phyloP scores from a whole-genome alignment of 2,113 vertebrate species.

The Oryzias woworae region DNA sequence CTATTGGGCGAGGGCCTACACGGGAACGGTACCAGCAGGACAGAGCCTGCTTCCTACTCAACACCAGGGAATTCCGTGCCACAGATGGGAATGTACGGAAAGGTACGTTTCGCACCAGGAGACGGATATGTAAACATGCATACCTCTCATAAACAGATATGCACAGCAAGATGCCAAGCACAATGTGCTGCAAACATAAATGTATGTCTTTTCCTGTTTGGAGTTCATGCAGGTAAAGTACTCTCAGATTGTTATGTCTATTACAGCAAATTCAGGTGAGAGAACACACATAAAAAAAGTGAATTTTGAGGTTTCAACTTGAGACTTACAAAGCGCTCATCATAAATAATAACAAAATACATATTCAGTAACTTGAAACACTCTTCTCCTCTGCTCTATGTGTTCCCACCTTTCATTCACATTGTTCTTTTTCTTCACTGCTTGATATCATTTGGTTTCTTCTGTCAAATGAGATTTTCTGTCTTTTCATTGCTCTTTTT shows the following conservation, averaged over 20 bases:
- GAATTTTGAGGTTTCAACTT: conserved; percentile 15
- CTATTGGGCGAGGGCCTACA: conserved; percentile 78
- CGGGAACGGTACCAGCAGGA: conserved; percentile 88
- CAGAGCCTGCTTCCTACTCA: conserved; percentile 91
- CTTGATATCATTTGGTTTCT: conserved; percentile 52
- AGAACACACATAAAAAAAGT: conserved; percentile 12
- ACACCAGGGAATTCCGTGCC: conserved; percentile 88
- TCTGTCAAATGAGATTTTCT: conserved; percentile 44
- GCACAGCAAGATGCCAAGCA: conserved; percentile 38
- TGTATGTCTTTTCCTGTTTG: conserved; percentile 13
- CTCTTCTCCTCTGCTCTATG: conserved; percentile 59
- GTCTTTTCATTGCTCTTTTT: conserved; percentile 29
- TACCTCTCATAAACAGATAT: conserved; percentile 38
- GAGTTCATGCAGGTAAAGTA: conserved; percentile 12
- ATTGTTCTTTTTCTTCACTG: conserved; percentile 53
- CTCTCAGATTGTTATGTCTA: conserved; percentile 11
- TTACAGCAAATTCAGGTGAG: conserved; percentile 11
- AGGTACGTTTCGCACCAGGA: conserved; percentile 77
- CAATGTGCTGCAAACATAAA: conserved; percentile 26
- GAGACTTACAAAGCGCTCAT: conserved; percentile 17
- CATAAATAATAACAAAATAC: conserved; percentile 26
- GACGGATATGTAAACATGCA: conserved; percentile 38
- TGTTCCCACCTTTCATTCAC: conserved; percentile 60
- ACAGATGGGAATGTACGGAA: conserved; percentile 91
- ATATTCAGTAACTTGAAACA: conserved; percentile 23